Base-by-base conservation (phyloP, 2,113 vertebrate species). In the Montifringilla adamsi region DNA sequence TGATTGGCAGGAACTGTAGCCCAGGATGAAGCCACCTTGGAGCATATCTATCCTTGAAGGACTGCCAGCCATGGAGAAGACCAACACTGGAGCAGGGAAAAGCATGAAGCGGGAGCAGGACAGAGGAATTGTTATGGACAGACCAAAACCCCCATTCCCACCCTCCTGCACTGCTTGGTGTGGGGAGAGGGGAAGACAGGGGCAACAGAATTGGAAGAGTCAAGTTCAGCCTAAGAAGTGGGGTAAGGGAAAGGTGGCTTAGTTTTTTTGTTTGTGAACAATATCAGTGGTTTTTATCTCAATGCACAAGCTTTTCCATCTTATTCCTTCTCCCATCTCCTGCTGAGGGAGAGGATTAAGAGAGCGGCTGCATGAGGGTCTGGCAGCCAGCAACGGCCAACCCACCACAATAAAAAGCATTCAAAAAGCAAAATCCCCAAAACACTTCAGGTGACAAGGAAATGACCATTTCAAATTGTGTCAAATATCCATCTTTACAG, bases 341-440 rank as follows among this genome's bases (percentile, higher is more conserved):
- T 73, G 11, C 3, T 49, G 17, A 68, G 26, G 28, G 55, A 15
- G 9, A 78, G 30, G 8, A 49, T 3, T 41, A 60, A 53, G 41
- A 69, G 15, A 44, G 24, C 0, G 1, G 30, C 13, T 58, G 15
- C 0, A 2, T 44, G 37, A 66, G 21, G 7, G 4, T 62, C 50
- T 67, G 39, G 64, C 20, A 77, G 53, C 15, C 67, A 79, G 58
- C 6, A 59, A 35, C 20, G 30, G 55, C 62, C 70, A 83, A 49
- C 24, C 14, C 55, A 41, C 23, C 13, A 47, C 43, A 74, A 35
- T 5, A 66, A 77, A 68, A 89, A n/a, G 41, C 5, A 49, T 17
- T n/a, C n/a, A 58, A 21, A 44, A 82, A 62, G 31, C 23, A 78
- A 82, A 83, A 43, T 10, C 19, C 39, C 12, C 11, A 18, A 24